A percentile compares a stretch with the other conserved stretches of the same genome.
Evolutionary conservation across 2,113 vertebrate species (phyloP).

Genomic region (Apus apus): DNA sequence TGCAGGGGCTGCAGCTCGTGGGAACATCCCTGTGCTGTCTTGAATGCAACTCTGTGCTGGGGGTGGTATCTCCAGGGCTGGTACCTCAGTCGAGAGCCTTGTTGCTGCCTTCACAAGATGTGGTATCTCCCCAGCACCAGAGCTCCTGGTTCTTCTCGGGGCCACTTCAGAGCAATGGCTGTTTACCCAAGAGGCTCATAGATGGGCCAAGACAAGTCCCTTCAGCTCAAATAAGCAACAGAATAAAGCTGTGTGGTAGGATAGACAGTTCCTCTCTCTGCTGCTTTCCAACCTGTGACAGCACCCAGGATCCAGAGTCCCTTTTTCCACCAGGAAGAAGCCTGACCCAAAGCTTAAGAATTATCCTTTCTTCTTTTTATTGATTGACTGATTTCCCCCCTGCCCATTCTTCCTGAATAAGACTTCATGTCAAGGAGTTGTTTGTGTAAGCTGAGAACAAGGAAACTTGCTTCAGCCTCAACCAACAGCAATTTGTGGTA

Average conservation of each 20-base stretch:
- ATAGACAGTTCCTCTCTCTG: background rate
- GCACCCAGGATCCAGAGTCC: background rate
- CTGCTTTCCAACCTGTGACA: background rate
- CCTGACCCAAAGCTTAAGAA: background rate
- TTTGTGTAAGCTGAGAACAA: background rate
- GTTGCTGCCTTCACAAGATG: background rate
- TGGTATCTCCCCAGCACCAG: background rate
- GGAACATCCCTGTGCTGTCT: accelerated
- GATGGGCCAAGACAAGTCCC: background rate
- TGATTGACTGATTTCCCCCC: too few relatives aligned
- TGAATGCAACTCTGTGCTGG: background rate
- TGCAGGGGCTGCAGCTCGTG: background rate
- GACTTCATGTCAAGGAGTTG: background rate
- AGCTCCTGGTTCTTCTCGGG: background rate
- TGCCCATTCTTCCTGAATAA: background rate
- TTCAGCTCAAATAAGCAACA: background rate
- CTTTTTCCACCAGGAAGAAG: background rate
- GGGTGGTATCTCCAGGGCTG: background rate
- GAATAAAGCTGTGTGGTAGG: background rate
- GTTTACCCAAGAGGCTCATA: background rate
- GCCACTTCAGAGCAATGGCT: background rate
- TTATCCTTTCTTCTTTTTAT: too few relatives aligned
- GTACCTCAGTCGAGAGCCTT: background rate
- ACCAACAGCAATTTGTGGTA: background rate
- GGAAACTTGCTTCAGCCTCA: background rate